Evolutionary conservation across 2,797 vertebrate genomes (phyloP), one percentile per base, ranked within the genome.

Genomic region (Diplodus sargus): DNA sequence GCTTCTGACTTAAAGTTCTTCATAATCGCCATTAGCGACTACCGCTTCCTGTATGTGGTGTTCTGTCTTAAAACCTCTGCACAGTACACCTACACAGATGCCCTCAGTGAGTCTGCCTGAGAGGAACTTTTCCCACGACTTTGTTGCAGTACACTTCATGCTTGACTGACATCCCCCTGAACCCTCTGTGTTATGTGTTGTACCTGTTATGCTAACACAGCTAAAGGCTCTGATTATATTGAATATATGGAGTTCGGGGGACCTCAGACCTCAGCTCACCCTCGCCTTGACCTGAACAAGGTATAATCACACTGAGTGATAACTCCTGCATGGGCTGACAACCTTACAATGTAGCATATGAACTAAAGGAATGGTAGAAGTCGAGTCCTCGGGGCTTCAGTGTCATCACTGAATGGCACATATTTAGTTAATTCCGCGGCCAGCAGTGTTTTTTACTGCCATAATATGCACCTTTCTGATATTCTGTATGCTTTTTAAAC

Each of bases 141-240:
- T 11, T 30, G 6, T 70, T 68, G 28, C 72, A 56, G 47, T 69
- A 25, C 28, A 65, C 56, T 69, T 65, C 13, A 53, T 23, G 58
- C 18, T 75, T 58, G 28, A 73, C 61, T 81, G 74, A 73, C 59
- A 76, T 74, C n/a, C 62, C 49, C 18, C 39, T 73, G 49, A 65
- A 61, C 58, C 43, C 8, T 12, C 9, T 14, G 4, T 78, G 28
- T 61, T 59, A 59, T 51, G 18, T 42, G 20, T 51, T 81, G 22
- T 54, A 75, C 51, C 54, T 25, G 39, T 75, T 54, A 4, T 20
- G 25, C 2, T 15, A 64, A 64, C 42, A 54, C 57, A 62, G 48
- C 60, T 30, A 43, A 53, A 25, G 64, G 42, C 60, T 74, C 54
- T 62, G 42, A 76, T 71, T 84, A 1, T 54, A 15, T 22, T 70